Conservation (phyloP, 2,888 invertebrate species). For the Archips xylosteana region DNA sequence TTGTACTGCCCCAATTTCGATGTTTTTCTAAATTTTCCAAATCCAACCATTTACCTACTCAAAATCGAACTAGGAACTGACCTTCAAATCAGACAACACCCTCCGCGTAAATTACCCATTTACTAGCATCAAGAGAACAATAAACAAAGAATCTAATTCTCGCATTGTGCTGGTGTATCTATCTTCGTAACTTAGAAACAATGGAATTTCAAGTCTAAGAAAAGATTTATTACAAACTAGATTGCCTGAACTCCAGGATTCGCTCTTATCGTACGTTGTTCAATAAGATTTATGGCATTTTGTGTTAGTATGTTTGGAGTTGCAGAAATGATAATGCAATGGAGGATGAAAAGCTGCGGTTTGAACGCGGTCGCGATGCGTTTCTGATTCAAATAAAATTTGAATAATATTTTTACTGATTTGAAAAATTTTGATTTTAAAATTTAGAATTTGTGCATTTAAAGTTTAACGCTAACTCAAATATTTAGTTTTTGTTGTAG, state of each 20-base stretch:
- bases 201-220: slow-evolving; percentile 40
- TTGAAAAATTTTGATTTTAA: too few species aligned
- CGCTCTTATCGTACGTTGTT: slow-evolving; percentile 33
- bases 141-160: slow-evolving; percentile 40
- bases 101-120: slow-evolving; percentile 4
- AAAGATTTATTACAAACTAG: slow-evolving; percentile 42
- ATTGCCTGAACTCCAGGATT: slow-evolving; percentile 24
- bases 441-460: too few species aligned
- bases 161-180: slow-evolving; percentile 32
- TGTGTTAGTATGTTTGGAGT: slow-evolving; percentile 9
- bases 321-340: not conserved
- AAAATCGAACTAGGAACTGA: not conserved
- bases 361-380: not conserved
- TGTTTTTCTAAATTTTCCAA: not conserved
- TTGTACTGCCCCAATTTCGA: too few species aligned
- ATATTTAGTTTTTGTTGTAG: too few species aligned
- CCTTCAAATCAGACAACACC: not conserved
- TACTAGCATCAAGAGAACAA: slow-evolving; percentile 14
- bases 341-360: not conserved
- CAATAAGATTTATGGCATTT: slow-evolving; percentile 30
- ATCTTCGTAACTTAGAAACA: slow-evolving; percentile 38
- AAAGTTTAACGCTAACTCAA: too few species aligned
- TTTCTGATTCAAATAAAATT: not conserved
- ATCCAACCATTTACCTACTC: not conserved
- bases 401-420: not conserved